Evolutionary conservation across 2,888 invertebrate genomes (phyloP).

Genomic region (Acronicta alni): DNA sequence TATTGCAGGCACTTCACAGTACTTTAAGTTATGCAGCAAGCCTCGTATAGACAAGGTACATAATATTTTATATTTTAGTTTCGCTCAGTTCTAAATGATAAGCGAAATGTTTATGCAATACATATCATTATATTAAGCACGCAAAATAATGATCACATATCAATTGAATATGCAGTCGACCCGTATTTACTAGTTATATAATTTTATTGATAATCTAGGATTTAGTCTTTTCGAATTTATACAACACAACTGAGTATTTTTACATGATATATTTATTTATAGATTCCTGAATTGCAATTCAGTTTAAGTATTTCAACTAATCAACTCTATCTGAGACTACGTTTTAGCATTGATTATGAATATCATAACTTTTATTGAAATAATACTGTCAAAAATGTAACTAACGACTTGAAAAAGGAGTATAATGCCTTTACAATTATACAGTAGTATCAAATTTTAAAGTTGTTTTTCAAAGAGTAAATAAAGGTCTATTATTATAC

Average conservation of each 20-base stretch:
- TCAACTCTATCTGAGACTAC: too few species aligned
- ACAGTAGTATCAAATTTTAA: too few species aligned
- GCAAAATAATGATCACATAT: constrained; percentile 53
- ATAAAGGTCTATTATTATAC: too few species aligned
- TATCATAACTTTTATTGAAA: too few species aligned
- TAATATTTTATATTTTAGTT: constrained; percentile 26
- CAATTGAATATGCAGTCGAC: constrained; percentile 46
- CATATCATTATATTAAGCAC: constrained; percentile 70
- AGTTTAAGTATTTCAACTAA: too few species aligned
- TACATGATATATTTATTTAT: not conserved
- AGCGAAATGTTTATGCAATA: constrained; percentile 40
- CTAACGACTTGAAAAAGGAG: too few species aligned
- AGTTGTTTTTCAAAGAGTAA: too few species aligned
- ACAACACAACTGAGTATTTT: not conserved
- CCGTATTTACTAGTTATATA: constrained; percentile 9
- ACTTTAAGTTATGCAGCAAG: constrained; percentile 52
- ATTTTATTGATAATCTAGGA: not conserved
- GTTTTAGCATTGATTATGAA: too few species aligned
- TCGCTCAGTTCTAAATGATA: constrained; percentile 17
- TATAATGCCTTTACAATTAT: too few species aligned
- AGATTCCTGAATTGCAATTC: not conserved
- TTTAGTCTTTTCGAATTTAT: not conserved
- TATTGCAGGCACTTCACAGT: constrained; percentile 52
- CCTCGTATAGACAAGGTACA: constrained; percentile 50
- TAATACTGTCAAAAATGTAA: too few species aligned